Evolutionary conservation across 2,888 invertebrate genomes (phyloP), one percentile per base, ranked within the genome.

Genomic region (Tribolium freemani): DNA sequence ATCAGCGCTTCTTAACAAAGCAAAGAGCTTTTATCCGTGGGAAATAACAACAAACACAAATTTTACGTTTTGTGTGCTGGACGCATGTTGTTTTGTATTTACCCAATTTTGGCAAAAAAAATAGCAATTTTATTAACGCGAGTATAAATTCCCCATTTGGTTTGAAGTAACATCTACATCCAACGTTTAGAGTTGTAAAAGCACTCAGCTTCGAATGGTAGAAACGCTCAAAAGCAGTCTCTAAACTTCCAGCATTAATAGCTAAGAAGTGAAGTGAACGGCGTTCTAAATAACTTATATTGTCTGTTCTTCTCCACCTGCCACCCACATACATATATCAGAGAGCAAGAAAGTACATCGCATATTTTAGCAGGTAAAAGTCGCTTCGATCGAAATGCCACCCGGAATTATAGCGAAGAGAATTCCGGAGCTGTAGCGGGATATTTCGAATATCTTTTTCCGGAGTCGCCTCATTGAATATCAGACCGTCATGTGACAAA

Each of bases 391-490:
- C 50, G 63, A 48, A 71, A 71, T 71, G 64, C 46, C 66, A 66
- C 46, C 50, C 60, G 53, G 38, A 67, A 60, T 71, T 67, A 67
- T 50, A 38, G 67, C 38, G 53, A 51, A 9, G 16, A 51, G 67
- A 71, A 71, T 71, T 71, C 71, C 71, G 58, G 45, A 30, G 54
- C 72, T 71, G 67, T 73, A 64, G 73, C 72, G 72, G 76, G 77
- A 80, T 80, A 79, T 80, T 80, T 79, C 77, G 78, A 77, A 79
- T 78, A 79, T 76, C 77, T 77, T 76, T 78, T 77, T 78, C 76
- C 74, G 74, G 74, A 75, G 75, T 74, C 71, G 77, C 75, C 74
- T 78, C 79, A 78, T 77, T 79, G 78, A 78, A 78, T 77, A 78
- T 77, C 73, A 74, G 75, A 76, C 72, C 73, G 75, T 74, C 71